These are phyloP conservation scores for Tetheella fluctuosa DNA, from an alignment of 2,888 invertebrate species.

Conservation along the genomic window DNA sequence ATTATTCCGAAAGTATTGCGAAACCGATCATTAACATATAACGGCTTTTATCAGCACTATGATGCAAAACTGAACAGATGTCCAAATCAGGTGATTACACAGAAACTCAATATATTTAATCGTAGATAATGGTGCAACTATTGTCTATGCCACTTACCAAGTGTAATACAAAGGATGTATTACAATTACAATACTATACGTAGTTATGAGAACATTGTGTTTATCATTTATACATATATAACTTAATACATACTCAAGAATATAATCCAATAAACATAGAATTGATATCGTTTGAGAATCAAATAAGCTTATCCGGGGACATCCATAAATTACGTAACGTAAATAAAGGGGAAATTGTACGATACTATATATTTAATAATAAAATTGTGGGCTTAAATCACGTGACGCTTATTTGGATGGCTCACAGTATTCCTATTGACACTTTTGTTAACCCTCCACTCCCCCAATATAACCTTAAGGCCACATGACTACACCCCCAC, in stretches of 20 bases:
- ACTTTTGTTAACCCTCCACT: neutral
- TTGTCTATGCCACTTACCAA: neutral
- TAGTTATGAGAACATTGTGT: neutral
- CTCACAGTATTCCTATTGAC: neutral
- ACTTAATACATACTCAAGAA: neutral
- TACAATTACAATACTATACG: no score
- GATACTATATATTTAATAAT: neutral
- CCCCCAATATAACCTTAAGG: neutral
- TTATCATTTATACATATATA: neutral
- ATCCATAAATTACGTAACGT: neutral
- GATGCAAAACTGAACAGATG: conserved; percentile 28
- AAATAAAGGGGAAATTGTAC: neutral
- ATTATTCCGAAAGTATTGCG: neutral
- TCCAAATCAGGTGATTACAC: conserved; percentile 49
- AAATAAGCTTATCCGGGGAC: neutral
- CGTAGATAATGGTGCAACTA: conserved; percentile 36
- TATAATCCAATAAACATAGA: neutral
- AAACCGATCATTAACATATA: neutral
- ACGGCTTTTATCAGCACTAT: conserved; percentile 12
- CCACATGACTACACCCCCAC: no score
- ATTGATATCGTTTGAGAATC: neutral
- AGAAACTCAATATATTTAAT: conserved; percentile 43
- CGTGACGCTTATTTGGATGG: neutral
- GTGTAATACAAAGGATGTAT: neutral
- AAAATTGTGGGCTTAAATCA: neutral